Conservation (phyloP, 2,113 vertebrate genomes). For the Anarhynchus alexandrinus region DNA sequence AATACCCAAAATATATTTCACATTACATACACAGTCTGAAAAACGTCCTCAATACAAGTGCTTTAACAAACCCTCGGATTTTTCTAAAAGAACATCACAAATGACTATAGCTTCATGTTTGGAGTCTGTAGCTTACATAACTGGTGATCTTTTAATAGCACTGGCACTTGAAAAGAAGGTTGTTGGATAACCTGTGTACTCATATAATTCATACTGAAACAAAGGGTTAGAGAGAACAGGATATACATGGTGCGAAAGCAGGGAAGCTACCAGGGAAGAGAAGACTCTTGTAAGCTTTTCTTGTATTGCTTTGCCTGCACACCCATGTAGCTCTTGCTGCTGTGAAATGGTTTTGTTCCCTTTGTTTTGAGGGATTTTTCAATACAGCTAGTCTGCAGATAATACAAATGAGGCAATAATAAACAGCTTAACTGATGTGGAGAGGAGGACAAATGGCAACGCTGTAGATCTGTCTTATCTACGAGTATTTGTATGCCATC, state of each 20-base stretch:
- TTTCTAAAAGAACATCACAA: background rate
- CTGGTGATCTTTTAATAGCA: background rate
- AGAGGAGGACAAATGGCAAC: background rate
- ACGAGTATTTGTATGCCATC: background rate
- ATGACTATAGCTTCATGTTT: background rate
- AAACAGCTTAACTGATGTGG: background rate
- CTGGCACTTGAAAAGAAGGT: background rate
- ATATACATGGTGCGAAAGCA: background rate
- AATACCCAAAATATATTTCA: background rate
- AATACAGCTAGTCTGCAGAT: background rate
- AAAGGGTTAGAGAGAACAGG: background rate
- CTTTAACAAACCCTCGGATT: background rate
- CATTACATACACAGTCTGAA: background rate
- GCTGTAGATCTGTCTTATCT: background rate
- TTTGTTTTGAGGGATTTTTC: background rate
- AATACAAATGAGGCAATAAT: background rate
- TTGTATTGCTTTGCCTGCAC: background rate
- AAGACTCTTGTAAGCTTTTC: background rate
- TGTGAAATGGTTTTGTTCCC: background rate
- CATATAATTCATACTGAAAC: background rate
- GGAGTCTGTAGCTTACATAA: background rate
- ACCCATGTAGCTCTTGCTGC: accelerated
- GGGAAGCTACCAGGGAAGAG: background rate
- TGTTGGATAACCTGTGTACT: background rate
- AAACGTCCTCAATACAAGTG: background rate